Evolutionary conservation across 2,113 vertebrate species (phyloP), one percentile per base, ranked within the genome.

Genomic region (Nibea albiflora): DNA sequence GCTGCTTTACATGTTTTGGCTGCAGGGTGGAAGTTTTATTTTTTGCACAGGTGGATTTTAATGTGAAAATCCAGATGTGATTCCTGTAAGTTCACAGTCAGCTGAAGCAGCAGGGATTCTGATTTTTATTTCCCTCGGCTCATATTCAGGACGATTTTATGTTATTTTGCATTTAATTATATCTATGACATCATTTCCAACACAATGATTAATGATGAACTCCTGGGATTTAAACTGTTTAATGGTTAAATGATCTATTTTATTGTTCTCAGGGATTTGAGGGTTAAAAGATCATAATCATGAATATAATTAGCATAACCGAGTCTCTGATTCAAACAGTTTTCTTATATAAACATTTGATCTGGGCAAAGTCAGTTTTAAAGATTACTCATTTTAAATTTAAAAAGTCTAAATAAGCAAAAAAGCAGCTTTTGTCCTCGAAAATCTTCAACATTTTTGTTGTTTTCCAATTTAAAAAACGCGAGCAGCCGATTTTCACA

Each of bases 381-480:
- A 44, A 64, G 20, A 64, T 14, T 26, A 20, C 47, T n/a, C 0
- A 42, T 61, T 53, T 47, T 4, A 53, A 12, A 61, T 44, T 31
- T 35, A 14, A 44, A 64, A 54, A 39, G 22, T 12, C 0, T 7
- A 9, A 44, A 4, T 10, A 11, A 16, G 0, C 10, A 12, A 24
- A 15, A 39, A 39, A 54, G 9, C n/a, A 26, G 8, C 39, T 50
- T 49, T 11, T 1, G 0, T 63, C 5, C 24, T 0, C 17, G 24
- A 7, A 53, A 24, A 74, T 53, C 4, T 67, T 64, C 22, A 0
- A 46, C 11, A 10, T 1, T 35, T 35, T 35, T 35, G 35, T 35
- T 8, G 35, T 77, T 63, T 64, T 47, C 46, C 67, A 10, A 73
- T 17, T 47, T n/a, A 28, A 74, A 28, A 74, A 66, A 60, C 14